Base-by-base conservation (phyloP, 2,797 vertebrate species). In the Sebastes baramenuke region DNA sequence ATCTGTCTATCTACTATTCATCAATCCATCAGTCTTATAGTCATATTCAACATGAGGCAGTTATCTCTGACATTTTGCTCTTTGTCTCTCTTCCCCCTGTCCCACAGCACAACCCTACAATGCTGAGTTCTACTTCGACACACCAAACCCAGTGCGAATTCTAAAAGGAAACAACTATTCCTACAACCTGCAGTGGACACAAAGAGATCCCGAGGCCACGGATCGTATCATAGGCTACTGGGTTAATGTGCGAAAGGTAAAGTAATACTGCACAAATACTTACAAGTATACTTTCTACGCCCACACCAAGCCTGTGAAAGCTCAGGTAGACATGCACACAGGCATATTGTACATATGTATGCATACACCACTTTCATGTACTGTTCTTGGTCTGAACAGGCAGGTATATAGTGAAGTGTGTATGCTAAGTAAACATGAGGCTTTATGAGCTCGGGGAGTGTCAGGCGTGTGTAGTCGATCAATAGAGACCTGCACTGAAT, bases 71-170 rank as follows among this genome's bases (percentile, higher is more conserved):
- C 38, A 42, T 42, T 14, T 42, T 42, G 54, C 49, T 2, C 18
- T 52, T n/a, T 55, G 4, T 55, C n/a, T 22, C 6, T 71, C 14
- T 34, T 22, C 2, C 16, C 7, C 11, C 5, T n/a, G 1, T 24
- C 24, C n/a, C 29, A 85, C 90, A 99, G 98, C 97, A 84, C 96
- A 95, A 89, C 97, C 98, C 29, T 99, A 97, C 91, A 97, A 95
- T 82, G 97, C 97, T n/a, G 98, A 99, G 88, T 99, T 99, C 95
- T 99, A 99, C 95, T 99, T 96, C 68, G 98, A 99, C 92, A 99
- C 98, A 56, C 98, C 97, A 24, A 99, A 97, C 89, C 98, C 98
- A 69, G 97, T 98, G 73, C 92, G 97, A 67, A 97, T 97, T 87
- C 94, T 96, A 90, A 99, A 97, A 92, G 97, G 96, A 84, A 98